Evolutionary conservation across 2,113 vertebrate genomes (phyloP).

Genomic region (Nansenia antarctica): DNA sequence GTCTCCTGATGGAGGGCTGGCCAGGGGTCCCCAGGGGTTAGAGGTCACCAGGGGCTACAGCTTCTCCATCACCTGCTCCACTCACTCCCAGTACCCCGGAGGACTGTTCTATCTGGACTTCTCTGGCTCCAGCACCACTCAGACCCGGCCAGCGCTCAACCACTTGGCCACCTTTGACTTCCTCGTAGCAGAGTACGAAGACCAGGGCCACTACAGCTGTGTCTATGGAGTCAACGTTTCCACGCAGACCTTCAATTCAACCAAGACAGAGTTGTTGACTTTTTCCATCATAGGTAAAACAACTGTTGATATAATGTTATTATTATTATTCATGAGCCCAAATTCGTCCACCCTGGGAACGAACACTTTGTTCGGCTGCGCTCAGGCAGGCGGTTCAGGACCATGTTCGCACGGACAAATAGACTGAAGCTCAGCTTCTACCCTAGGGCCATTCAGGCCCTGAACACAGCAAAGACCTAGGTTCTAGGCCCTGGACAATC

Average conservation of each 20-base stretch:
- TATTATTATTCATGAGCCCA: not conserved
- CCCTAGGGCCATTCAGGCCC: too few species aligned
- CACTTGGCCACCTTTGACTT: slow-evolving; percentile 11
- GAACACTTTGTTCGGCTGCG: too few species aligned
- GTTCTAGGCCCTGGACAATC: too few species aligned
- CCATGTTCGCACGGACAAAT: too few species aligned
- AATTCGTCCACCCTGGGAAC: too few species aligned
- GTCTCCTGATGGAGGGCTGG: too few species aligned
- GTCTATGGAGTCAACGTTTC: slow-evolving; percentile 5
- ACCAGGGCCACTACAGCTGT: slow-evolving; percentile 24
- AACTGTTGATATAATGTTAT: not conserved
- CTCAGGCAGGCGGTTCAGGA: too few species aligned
- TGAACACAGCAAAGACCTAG: too few species aligned
- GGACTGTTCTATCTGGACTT: slow-evolving; percentile 5
- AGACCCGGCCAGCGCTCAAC: slow-evolving; percentile 1
- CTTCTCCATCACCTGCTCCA: slow-evolving; percentile 22
- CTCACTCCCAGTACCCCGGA: not conserved
- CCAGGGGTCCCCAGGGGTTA: not conserved
- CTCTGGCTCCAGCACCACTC: not conserved
- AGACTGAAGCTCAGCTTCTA: too few species aligned
- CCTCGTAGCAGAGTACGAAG: slow-evolving; percentile 1
- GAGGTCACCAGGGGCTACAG: slow-evolving; percentile 5
- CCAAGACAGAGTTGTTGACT: not conserved
- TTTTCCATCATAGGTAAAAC: not conserved
- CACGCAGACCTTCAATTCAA: not conserved